These are phyloP conservation scores for Amphimallon solstitiale DNA, from an alignment of 2,888 invertebrate species.

Conservation along the genomic window DNA sequence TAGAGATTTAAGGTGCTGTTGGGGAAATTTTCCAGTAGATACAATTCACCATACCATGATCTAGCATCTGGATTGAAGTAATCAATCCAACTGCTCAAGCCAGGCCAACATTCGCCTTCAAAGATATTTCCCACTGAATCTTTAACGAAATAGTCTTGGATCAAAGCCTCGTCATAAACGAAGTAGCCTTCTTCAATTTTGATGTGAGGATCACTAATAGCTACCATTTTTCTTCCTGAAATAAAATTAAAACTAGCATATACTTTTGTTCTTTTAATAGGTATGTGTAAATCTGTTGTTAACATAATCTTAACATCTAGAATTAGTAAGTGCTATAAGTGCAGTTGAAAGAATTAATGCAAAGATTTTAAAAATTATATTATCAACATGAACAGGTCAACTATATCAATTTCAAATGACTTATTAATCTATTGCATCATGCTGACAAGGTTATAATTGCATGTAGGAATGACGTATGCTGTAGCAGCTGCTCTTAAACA, in stretches of 20 bases:
- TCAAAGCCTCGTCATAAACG: slow-evolving; percentile 85
- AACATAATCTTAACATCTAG: too few species aligned
- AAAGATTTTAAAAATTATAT: too few species aligned
- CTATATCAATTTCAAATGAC: too few species aligned
- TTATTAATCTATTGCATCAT: too few species aligned
- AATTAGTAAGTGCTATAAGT: too few species aligned
- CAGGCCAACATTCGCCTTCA: slow-evolving; percentile 87
- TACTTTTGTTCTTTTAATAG: neutral
- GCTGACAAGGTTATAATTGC: too few species aligned
- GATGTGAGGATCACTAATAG: slow-evolving; percentile 96
- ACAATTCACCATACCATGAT: slow-evolving; percentile 78
- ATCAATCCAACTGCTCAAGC: slow-evolving; percentile 90
- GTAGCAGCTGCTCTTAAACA: too few species aligned
- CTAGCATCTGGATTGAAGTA: slow-evolving; percentile 86
- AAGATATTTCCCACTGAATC: slow-evolving; percentile 81
- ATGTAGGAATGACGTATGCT: too few species aligned
- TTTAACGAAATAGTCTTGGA: slow-evolving; percentile 83
- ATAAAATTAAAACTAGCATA: too few species aligned
- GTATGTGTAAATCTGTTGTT: too few species aligned
- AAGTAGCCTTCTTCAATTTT: slow-evolving; percentile 89
- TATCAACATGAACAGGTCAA: too few species aligned
- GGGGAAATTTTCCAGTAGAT: slow-evolving; percentile 72
- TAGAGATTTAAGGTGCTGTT: slow-evolving; percentile 77
- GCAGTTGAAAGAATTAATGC: too few species aligned
- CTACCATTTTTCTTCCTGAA: slow-evolving; percentile 83